These are phyloP conservation scores for Drosophila mimetica DNA, from an alignment of 2,888 invertebrate species.

Conservation along the genomic window DNA sequence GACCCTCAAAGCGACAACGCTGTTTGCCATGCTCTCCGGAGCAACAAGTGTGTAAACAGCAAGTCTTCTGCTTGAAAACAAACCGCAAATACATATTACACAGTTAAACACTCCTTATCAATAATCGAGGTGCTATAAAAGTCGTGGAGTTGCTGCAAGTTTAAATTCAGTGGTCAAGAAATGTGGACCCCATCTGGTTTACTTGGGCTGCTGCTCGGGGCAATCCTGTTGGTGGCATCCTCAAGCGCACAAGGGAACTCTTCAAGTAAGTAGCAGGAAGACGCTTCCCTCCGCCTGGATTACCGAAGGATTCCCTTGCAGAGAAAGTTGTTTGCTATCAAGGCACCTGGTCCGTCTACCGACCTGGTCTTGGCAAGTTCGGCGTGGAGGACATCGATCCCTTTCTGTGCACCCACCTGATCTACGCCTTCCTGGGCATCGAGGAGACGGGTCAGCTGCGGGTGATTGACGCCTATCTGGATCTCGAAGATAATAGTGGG, in stretches of 20 bases:
- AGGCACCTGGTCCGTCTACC: constrained; percentile 91
- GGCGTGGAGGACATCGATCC: constrained; percentile 88
- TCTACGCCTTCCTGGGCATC: constrained; percentile 91
- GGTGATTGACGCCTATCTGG: constrained; percentile 87
- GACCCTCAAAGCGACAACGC: constrained; percentile 20
- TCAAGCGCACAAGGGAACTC: constrained; percentile 1
- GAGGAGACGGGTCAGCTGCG: constrained; percentile 85
- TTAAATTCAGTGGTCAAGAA: constrained; percentile 16
- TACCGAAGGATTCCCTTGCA: constrained; percentile 68
- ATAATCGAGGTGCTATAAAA: constrained; percentile 37
- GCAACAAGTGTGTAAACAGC: constrained; percentile 59
- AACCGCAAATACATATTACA: constrained; percentile 59
- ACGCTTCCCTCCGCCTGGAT: not conserved
- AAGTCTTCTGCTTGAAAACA: constrained; percentile 25
- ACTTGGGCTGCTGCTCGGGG: constrained; percentile 10
- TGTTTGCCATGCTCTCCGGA: constrained; percentile 40
- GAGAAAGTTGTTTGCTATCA: constrained; percentile 90
- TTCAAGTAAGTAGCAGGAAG: constrained; percentile 38
- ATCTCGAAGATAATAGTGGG: constrained; percentile 87
- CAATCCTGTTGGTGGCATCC: constrained; percentile 20
- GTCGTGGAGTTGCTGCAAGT: not conserved
- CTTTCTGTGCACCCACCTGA: constrained; percentile 89
- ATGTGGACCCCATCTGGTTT: constrained; percentile 1
- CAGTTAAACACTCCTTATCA: constrained; percentile 31
- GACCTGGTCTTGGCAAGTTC: constrained; percentile 88